phyloP scores from a whole-genome alignment of 2,797 vertebrate genomes.

The Thamnophis elegans region DNA sequence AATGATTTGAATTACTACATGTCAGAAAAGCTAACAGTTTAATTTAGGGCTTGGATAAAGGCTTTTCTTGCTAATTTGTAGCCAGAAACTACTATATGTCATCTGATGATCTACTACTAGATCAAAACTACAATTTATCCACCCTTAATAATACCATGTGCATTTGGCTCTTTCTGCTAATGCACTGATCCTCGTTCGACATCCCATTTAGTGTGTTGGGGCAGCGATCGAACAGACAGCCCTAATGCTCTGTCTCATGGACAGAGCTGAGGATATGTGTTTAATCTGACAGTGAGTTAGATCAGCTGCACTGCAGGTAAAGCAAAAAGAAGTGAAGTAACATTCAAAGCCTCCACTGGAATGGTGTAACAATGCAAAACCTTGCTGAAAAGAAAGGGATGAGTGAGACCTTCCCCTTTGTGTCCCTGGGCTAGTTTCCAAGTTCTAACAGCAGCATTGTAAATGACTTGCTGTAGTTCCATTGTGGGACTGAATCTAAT shows the following conservation, averaged over 20 bases:
- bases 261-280: neutral
- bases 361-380: neutral
- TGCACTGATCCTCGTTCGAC: neutral
- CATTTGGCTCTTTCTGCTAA: neutral
- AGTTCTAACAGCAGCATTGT: conserved; percentile 45
- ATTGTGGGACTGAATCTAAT: conserved; percentile 55
- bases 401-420: conserved; percentile 41
- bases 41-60: neutral
- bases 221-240: neutral
- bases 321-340: neutral
- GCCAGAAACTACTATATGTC: neutral
- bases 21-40: neutral
- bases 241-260: neutral
- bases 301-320: neutral
- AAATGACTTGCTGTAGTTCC: conserved; percentile 50
- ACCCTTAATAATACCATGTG: neutral
- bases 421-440: conserved; percentile 50
- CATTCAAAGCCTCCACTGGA: neutral
- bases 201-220: neutral
- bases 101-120: neutral
- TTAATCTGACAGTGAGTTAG: neutral
- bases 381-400: neutral
- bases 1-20: neutral
- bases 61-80: neutral
- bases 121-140: neutral